Base-by-base conservation (phyloP, 2,888 invertebrate genomes). In the Pyrrhia umbra region DNA sequence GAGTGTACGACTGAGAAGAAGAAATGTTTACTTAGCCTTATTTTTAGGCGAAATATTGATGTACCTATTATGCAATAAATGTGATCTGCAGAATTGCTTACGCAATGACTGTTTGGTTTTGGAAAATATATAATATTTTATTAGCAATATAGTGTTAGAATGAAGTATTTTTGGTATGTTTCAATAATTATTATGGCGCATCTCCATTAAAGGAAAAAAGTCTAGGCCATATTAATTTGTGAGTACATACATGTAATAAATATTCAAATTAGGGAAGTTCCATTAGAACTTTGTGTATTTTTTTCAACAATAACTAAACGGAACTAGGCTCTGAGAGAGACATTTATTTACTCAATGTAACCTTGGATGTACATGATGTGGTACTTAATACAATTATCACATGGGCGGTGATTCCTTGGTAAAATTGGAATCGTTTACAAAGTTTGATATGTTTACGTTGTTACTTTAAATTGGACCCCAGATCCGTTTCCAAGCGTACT, bases 361-460 rank as follows among this genome's bases (percentile, higher is more conserved):
- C 92, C 92, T 92, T 88, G 91, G 79, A 71, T 62, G 61, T 73
- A 65, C 60, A 73, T 67, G 54, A 84, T 83, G 86, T 90, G 89
- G 83, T 82, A 57, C 61, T 27, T 30, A 88, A 91, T 88, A 87
- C 80, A 85, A 93, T 93, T 92, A 92, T 80, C 92, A 90, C 81
- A 81, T 84, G 82, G 82, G 73, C 61, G 83, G 78, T 74, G 82
- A 85, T 85, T 88, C 82, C 79, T 79, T 67, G 54, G 77, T 75
- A 84, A 77, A 75, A 55, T 54, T 66, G 57, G 43, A 64, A 64
- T 75, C 82, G 68, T 82, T 79, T 73, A 71, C 74, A 52, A 50
- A 67, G 45, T 50, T 25, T 62, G 55, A 66, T 76, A 67, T 58
- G 59, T 49, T 65, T 61, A 66, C 21, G 52, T 63, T 63, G 63